Evolutionary conservation across 2,113 vertebrate genomes (phyloP).

Genomic region (Cettia cetti): DNA sequence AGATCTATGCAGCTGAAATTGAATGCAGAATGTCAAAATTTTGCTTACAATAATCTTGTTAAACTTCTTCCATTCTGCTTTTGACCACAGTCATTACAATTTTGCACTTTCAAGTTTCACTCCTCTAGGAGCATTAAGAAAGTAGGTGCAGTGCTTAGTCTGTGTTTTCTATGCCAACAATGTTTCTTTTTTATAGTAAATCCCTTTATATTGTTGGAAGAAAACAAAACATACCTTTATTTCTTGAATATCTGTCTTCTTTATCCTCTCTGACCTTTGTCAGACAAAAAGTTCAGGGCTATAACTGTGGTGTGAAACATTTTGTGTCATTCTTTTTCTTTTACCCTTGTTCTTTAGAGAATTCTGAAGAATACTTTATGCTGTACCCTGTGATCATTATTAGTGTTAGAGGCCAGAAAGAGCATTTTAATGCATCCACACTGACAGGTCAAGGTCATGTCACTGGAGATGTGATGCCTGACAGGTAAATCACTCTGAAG

Average conservation of each 20-base stretch:
- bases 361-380: slow-evolving; percentile 6
- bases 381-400: background rate
- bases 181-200: background rate
- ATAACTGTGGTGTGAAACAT: background rate
- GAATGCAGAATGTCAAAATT: background rate
- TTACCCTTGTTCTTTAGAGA: slow-evolving; percentile 2
- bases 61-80: background rate
- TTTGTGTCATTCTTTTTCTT: slow-evolving; percentile 19
- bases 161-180: background rate
- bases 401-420: slow-evolving; percentile 30
- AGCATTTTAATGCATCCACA: slow-evolving; percentile 24
- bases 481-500: slow-evolving; percentile 18
- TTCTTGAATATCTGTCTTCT: slow-evolving; percentile 22
- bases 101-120: background rate
- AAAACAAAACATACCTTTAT: slow-evolving; percentile 15
- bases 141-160: background rate
- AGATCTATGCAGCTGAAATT: background rate
- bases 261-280: background rate
- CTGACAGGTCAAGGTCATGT: slow-evolving; percentile 11
- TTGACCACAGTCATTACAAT: background rate
- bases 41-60: background rate
- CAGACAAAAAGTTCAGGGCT: slow-evolving; percentile 11
- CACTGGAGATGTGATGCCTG: background rate
- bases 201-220: background rate
- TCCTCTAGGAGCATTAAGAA: background rate